Conservation (phyloP, 1,140 invertebrate species). For the Drosophila leontia region DNA sequence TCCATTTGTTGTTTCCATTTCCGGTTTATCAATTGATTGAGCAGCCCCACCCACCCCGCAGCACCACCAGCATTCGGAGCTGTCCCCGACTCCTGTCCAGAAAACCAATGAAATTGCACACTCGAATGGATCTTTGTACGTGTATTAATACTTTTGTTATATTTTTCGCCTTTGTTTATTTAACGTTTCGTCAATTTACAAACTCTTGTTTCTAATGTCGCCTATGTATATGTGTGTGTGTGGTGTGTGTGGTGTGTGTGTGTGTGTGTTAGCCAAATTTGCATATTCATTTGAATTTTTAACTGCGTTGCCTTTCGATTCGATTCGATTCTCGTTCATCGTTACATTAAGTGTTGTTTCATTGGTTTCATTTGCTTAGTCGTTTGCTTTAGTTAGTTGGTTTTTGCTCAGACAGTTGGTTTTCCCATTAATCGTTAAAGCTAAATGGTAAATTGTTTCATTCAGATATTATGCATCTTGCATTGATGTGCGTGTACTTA, state of each 20-base stretch:
- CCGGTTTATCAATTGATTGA: constrained; percentile 66
- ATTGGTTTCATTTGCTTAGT: constrained; percentile 41
- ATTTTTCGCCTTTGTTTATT: constrained; percentile 63
- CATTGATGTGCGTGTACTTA: constrained; percentile 59
- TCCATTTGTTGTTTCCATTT: constrained; percentile 63
- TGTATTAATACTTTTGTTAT: constrained; percentile 46
- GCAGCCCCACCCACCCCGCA: background rate
- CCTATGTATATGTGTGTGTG: constrained; percentile 34
- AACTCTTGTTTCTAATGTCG: constrained; percentile 65
- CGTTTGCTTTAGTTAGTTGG: constrained; percentile 74
- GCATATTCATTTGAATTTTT: constrained; percentile 39
- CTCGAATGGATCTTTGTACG: constrained; percentile 35
- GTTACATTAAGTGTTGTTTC: constrained; percentile 39
- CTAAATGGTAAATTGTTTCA: constrained; percentile 74
- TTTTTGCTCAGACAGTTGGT: constrained; percentile 74
- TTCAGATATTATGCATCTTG: constrained; percentile 63
- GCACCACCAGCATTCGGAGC: background rate
- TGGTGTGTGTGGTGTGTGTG: background rate
- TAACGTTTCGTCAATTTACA: constrained; percentile 73
- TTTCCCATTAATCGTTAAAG: constrained; percentile 62
- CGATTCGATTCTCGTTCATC: constrained; percentile 41
- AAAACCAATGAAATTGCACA: constrained; percentile 53
- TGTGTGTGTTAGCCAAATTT: constrained; percentile 20
- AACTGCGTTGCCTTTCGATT: constrained; percentile 51
- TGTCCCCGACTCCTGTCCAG: background rate